phyloP scores from a whole-genome alignment of 35 echinoderm and acorn worm species.

The Amphiura filiformis region DNA sequence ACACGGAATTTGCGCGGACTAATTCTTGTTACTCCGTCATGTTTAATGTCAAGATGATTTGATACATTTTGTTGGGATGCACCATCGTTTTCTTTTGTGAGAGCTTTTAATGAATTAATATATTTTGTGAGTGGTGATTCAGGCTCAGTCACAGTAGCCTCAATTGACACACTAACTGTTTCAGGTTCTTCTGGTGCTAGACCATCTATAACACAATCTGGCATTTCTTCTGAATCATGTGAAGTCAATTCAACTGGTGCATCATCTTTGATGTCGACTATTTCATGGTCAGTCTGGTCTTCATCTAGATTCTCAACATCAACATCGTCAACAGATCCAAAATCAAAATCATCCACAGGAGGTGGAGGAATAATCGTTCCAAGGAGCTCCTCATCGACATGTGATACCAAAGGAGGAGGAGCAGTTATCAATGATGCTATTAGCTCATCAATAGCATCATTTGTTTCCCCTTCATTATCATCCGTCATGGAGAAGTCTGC shows the following conservation, averaged over 20 bases:
- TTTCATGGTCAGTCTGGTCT: not conserved
- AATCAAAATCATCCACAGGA: conserved; percentile 55
- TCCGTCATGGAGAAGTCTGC: not conserved
- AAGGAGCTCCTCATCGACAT: conserved; percentile 62
- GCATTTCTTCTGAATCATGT: not conserved
- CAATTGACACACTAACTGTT: not conserved
- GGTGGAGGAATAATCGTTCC: conserved; percentile 67
- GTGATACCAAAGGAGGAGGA: conserved; percentile 57
- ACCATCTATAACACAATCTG: not conserved
- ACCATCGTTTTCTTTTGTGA: not conserved
- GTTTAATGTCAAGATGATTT: not conserved
- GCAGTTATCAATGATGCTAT: conserved; percentile 72
- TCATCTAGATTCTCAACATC: not conserved
- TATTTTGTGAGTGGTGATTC: not conserved
- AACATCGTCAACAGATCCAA: conserved; percentile 26
- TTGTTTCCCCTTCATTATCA: not conserved
- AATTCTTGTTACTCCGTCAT: not conserved
- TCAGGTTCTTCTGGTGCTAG: not conserved
- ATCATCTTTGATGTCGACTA: not conserved
- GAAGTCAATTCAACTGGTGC: not conserved
- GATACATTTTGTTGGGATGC: not conserved
- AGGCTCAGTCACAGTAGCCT: not conserved
- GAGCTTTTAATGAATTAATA: not conserved
- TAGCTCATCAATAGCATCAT: conserved; percentile 53
- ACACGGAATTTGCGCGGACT: not conserved